Evolutionary conservation across 1,140 invertebrate genomes (phyloP), one percentile per base, ranked within the genome.

Genomic region (Metopolophium dirhodum): DNA sequence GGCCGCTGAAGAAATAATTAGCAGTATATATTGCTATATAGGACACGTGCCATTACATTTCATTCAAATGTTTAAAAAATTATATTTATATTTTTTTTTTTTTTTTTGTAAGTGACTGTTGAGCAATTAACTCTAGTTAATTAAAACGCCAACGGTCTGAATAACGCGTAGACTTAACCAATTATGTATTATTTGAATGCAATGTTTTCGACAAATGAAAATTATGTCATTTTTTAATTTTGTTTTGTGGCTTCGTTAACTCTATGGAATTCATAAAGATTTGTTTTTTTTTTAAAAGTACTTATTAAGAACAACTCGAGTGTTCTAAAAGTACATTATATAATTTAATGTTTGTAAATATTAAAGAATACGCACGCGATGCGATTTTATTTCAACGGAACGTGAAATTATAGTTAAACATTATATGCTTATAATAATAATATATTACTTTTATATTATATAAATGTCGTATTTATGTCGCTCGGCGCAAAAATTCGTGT

Each of bases 191-290:
- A 87, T 87, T 87, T 87, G 86, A 87, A 87, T 51, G n/a, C 30
- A 87, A 49, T 87, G 85, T 87, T 87, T 87, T 87, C 85, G 85
- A 87, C 85, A 87, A 87, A 87, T 87, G 14, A 87, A 87, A 85
- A 85, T 85, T 85, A 85, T 41, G 83, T 85, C 37, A 85, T 45
- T 26, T 85, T 30, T 41, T 26, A 11, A 18, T n/a, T 68, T 11
- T 41, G 11, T 7, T 37, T 85, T 45, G 83, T 45, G 23, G 83
- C 77, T 41, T 41, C 4, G 41, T 45, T 26, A 85, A 37, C 30
- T 41, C 83, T 85, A 85, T 45, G 23, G 9, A 41, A 85, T 85
- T 45, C 9, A 85, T 85, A 45, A 85, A 85, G 20, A 85, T 41
- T 85, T 45, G 41, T 83, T 37, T 22, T 85, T 45, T 85, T 85